Evolutionary conservation across 2,797 vertebrate species (phyloP), one percentile per base, ranked within the genome.

Genomic region (Lacerta viridis): DNA sequence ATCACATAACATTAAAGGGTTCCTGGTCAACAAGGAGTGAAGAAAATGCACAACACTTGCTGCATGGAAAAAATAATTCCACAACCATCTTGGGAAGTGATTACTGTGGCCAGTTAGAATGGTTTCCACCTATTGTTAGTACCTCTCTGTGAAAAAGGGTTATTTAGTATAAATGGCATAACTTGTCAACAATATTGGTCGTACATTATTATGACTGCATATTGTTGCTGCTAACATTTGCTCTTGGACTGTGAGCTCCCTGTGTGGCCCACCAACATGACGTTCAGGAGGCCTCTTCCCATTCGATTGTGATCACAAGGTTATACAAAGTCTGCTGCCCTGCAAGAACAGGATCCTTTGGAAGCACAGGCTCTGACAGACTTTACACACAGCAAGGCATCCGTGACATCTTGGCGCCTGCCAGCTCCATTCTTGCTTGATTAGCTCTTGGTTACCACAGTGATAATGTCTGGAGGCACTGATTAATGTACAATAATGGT

Each of bases 401-500:
- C 93, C 78, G 59, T 95, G 93, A 95, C 94, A 96, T 95, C 93
- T 87, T 88, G 90, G 92, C 39, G 2, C 93, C 94, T 95, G 94
- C 93, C 94, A 96, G 89, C 93, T 94, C 91, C 91, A 82, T 93
- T 96, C 93, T 11, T 93, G 95, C 95, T 94, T 96, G 95, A 96
- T 95, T 96, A 95, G 95, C 94, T 96, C 94, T 95, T 95, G 93
- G 94, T 96, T 96, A 95, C 95, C 93, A 96, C 95, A 94, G 95
- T 93, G 95, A 96, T 96, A 96, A 95, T 93, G 94, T 95, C 95
- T 96, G 89, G 91, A 96, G 95, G 95, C 95, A 92, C 95, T 96
- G 96, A 96, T 97, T 97, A 96, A 97, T 96, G 95, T 94, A 96
- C 93, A 96, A 94, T 96, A 96, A 96, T 93, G 94, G 96, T 92